These are phyloP conservation scores for Ariopsis seemanni DNA, from an alignment of 2,113 vertebrate species.

Conservation along the genomic window DNA sequence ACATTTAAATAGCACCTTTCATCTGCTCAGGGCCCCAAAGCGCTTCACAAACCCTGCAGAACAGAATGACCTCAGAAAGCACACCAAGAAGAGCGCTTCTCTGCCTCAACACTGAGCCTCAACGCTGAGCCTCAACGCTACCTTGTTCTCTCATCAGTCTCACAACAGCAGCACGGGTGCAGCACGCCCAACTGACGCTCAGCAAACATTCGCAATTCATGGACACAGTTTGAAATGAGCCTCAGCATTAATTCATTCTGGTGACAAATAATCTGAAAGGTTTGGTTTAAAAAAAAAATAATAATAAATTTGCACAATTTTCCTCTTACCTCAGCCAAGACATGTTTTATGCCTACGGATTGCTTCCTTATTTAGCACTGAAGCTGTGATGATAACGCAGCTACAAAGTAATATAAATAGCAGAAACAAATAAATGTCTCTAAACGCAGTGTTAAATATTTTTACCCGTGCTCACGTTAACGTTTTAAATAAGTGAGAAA, in stretches of 20 bases:
- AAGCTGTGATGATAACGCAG: background rate
- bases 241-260: background rate
- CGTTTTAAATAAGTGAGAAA: background rate
- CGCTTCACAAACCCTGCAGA: slow-evolving; percentile 85
- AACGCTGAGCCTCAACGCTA: slow-evolving; percentile 15
- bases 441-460: background rate
- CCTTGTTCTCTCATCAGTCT: slow-evolving; percentile 16
- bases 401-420: background rate
- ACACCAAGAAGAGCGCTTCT: slow-evolving; percentile 70
- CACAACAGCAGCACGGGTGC: slow-evolving; percentile 16
- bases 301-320: background rate
- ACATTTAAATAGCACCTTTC: slow-evolving; percentile 87
- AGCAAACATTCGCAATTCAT: slow-evolving; percentile 22
- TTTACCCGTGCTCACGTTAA: background rate
- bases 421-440: background rate
- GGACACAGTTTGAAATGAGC: slow-evolving; percentile 1
- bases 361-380: background rate
- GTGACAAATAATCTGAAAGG: background rate
- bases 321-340: background rate
- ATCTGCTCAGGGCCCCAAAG: slow-evolving; percentile 85
- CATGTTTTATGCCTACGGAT: background rate
- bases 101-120: slow-evolving; percentile 39
- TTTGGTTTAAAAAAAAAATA: background rate
- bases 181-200: background rate
- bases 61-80: slow-evolving; percentile 84